These are phyloP conservation scores for Erebia ligea DNA, from an alignment of 2,888 invertebrate species.

Conservation along the genomic window DNA sequence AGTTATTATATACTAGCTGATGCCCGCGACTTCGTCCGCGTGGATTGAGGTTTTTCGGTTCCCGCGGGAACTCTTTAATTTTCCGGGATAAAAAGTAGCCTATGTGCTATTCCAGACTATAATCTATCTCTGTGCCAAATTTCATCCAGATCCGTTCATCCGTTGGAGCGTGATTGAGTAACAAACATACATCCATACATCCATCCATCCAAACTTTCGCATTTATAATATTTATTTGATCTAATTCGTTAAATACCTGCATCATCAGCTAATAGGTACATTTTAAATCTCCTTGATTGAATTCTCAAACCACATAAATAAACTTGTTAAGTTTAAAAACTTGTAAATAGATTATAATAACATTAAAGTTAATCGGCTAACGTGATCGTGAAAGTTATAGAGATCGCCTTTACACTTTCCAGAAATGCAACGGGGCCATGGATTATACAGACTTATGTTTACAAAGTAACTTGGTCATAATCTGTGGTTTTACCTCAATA, in stretches of 20 bases:
- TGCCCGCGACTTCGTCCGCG: too few relatives aligned
- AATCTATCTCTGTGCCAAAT: too few relatives aligned
- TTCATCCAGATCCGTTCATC: too few relatives aligned
- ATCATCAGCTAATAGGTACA: not conserved
- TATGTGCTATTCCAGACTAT: too few relatives aligned
- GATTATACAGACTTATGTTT: slow-evolving; percentile 27
- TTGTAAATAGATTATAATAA: slow-evolving; percentile 26
- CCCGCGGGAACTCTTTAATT: too few relatives aligned
- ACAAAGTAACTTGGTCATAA: slow-evolving; percentile 15
- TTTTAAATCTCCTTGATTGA: slow-evolving; percentile 22
- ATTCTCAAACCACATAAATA: slow-evolving; percentile 21
- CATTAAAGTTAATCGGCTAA: slow-evolving; percentile 23
- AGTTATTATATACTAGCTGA: too few relatives aligned
- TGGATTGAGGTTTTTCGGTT: too few relatives aligned
- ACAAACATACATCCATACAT: too few relatives aligned
- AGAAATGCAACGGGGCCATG: slow-evolving; percentile 20
- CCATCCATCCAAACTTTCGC: too few relatives aligned
- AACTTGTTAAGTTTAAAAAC: slow-evolving; percentile 22
- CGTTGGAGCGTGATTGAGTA: too few relatives aligned
- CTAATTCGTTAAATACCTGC: not conserved
- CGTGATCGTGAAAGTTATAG: slow-evolving; percentile 20
- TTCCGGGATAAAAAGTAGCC: too few relatives aligned
- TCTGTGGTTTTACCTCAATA: slow-evolving; percentile 18
- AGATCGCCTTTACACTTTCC: slow-evolving; percentile 28
- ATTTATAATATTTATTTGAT: too few relatives aligned